Conservation (phyloP, 2,113 vertebrate species). For the Passer montanus region DNA sequence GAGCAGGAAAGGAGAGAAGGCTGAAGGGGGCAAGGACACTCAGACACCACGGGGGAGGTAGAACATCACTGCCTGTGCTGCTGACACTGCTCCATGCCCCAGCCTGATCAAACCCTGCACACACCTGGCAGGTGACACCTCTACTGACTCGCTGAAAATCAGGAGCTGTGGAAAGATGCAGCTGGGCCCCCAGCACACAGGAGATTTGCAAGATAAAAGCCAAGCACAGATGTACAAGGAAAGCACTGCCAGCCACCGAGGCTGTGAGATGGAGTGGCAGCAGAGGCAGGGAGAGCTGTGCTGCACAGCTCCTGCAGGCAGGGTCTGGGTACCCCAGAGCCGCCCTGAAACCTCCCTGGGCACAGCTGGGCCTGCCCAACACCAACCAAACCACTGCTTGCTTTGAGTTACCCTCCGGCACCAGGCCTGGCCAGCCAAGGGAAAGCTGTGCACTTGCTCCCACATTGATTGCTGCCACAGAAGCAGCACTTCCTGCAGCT, state of each 20-base stretch:
- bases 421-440: not conserved
- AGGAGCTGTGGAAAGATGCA: not conserved
- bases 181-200: not conserved
- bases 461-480: not conserved
- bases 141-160: not conserved
- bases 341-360: not conserved
- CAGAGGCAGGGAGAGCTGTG: not conserved
- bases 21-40: not conserved
- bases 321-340: rapidly evolving
- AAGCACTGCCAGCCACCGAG: not conserved
- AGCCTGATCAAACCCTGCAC: not conserved
- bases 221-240: not conserved
- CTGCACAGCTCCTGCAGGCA: not conserved
- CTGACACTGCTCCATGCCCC: not conserved
- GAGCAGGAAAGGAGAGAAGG: not conserved
- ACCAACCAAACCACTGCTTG: not conserved
- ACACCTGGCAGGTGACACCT: not conserved
- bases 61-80: not conserved
- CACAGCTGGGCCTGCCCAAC: not conserved
- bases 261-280: not conserved
- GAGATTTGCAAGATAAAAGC: not conserved
- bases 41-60: rapidly evolving
- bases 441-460: not conserved
- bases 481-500: not conserved
- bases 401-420: not conserved